Evolutionary conservation across 2,797 vertebrate genomes (phyloP).

Genomic region (Spinibarbus caldwelli): DNA sequence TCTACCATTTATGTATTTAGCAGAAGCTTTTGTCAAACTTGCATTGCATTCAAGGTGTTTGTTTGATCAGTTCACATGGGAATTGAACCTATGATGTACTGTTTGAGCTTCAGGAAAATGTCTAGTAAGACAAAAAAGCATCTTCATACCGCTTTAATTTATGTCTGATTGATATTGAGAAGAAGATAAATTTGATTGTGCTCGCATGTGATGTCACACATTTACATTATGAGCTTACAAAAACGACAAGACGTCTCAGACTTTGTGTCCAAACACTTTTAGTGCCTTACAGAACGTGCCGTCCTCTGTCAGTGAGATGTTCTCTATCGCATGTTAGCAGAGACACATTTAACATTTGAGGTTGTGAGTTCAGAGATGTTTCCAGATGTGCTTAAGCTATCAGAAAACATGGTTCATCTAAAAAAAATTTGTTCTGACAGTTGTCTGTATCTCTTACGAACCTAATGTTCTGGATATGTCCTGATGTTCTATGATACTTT

Average conservation of each 20-base stretch:
- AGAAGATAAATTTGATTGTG: not conserved
- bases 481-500: not conserved
- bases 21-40: not conserved
- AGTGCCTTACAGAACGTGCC: not conserved
- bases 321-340: conserved; percentile 20
- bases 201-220: not conserved
- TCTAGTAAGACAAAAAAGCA: not conserved
- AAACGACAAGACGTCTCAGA: not conserved
- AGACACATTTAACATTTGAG: conserved; percentile 45
- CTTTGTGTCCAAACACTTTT: conserved; percentile 24
- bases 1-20: not conserved
- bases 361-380: conserved; percentile 44
- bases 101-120: too few species aligned
- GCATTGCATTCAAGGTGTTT: not conserved
- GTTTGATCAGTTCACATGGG: not conserved
- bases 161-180: conserved; percentile 7
- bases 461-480: conserved; percentile 19
- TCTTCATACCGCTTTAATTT: not conserved
- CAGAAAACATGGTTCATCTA: not conserved
- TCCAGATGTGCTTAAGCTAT: not conserved
- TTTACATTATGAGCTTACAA: conserved; percentile 8
- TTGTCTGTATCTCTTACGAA: conserved; percentile 6
- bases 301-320: conserved; percentile 16
- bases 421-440: conserved; percentile 28
- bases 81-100: not conserved